Percentiles rank a stretch among this genome's conserved stretches.
Evolutionary conservation across 2,888 invertebrate species (phyloP).

Genomic region (Drosophila merina): DNA sequence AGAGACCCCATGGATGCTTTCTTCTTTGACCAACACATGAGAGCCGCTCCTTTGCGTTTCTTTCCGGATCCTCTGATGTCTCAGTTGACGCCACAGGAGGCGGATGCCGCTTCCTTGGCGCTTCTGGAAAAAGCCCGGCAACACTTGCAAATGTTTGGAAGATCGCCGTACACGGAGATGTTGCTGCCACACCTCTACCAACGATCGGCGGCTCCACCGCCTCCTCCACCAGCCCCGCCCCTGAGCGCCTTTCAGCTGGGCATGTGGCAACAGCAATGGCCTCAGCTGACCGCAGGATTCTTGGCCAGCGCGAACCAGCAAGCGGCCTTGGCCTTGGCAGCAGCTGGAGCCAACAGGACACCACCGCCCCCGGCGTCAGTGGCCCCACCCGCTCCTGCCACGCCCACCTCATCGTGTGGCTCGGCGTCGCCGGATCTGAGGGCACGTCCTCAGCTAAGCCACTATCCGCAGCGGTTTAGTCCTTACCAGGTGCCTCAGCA

Average conservation of each 20-base stretch:
- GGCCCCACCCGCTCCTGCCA: conserved; percentile 73
- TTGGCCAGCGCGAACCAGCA: conserved; percentile 83
- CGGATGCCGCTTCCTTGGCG: conserved; percentile 83
- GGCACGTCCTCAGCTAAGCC: conserved; percentile 80
- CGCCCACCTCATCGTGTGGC: conserved; percentile 83
- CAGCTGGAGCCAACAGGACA: conserved; percentile 72
- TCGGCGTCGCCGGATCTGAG: conserved; percentile 84
- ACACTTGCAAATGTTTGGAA: conserved; percentile 84
- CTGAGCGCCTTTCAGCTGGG: conserved; percentile 84
- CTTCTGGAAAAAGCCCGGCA: conserved; percentile 84
- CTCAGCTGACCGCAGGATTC: conserved; percentile 84
- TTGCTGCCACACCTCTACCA: conserved; percentile 84
- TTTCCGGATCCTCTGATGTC: conserved; percentile 84
- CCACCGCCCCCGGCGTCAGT: conserved; percentile 71
- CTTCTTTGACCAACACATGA: conserved; percentile 83
- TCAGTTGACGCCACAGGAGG: conserved; percentile 83
- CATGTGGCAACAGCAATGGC: conserved; percentile 84
- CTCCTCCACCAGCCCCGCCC: conserved; percentile 67
- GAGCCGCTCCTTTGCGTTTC: conserved; percentile 83
- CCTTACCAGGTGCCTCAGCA: conserved; percentile 81
- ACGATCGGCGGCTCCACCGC: conserved; percentile 76
- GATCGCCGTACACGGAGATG: conserved; percentile 84
- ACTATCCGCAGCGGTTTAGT: conserved; percentile 81
- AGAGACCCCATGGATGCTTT: conserved; percentile 84
- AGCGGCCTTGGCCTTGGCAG: conserved; percentile 80